Evolutionary conservation across 2,888 invertebrate genomes (phyloP).

Genomic region (Pseudanteris insignis): DNA sequence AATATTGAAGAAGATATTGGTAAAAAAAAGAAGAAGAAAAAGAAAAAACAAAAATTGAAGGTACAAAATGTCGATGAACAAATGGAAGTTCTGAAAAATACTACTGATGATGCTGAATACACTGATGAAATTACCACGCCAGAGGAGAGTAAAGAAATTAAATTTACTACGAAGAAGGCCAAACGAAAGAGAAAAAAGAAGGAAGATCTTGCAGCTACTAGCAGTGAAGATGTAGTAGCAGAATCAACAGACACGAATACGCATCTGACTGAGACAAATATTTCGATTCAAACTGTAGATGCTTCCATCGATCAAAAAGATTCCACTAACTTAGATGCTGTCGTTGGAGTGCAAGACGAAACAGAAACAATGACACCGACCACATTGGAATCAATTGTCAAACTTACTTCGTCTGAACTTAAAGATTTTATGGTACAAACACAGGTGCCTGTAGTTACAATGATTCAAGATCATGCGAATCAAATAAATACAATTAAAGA

Average conservation of each 20-base stretch:
- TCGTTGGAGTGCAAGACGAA: no score
- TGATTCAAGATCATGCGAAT: slow-evolving; percentile 63
- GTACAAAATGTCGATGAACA: slow-evolving; percentile 67
- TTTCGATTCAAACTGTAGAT: background rate
- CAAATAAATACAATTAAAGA: slow-evolving; percentile 63
- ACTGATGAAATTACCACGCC: slow-evolving; percentile 62
- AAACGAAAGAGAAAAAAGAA: slow-evolving; percentile 68
- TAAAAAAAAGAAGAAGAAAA: slow-evolving; percentile 68
- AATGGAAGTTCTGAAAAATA: slow-evolving; percentile 66
- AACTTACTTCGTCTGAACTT: slow-evolving; percentile 62
- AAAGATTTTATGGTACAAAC: slow-evolving; percentile 69
- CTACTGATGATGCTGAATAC: slow-evolving; percentile 61
- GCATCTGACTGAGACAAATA: slow-evolving; percentile 64
- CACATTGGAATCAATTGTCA: no score
- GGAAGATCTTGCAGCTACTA: slow-evolving; percentile 44
- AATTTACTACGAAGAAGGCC: slow-evolving; percentile 53
- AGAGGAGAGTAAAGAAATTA: slow-evolving; percentile 60
- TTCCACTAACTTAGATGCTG: no score
- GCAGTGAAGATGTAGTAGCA: slow-evolving; percentile 38
- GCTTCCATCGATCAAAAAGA: background rate
- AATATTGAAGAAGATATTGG: slow-evolving; percentile 61
- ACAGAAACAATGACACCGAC: no score
- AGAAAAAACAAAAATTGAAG: slow-evolving; percentile 68
- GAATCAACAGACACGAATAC: slow-evolving; percentile 58
- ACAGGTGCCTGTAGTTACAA: slow-evolving; percentile 61